Base-by-base conservation (phyloP, 2,888 invertebrate genomes). In the Sthenelais limicola region DNA sequence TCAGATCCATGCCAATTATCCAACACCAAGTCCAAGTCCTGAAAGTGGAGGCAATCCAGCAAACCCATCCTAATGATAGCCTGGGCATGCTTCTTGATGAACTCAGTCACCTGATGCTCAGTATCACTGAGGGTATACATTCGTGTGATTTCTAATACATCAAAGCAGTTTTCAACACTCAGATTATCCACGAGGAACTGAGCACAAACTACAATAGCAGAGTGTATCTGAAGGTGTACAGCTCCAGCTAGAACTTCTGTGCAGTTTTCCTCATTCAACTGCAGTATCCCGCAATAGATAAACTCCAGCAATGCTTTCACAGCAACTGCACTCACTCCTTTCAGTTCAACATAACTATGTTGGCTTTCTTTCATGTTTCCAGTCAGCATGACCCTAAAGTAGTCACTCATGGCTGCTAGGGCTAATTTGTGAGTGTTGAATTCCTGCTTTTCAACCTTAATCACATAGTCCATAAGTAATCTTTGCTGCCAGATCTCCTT, bases 321-420 rank as follows among this genome's bases (percentile, higher is more conserved):
- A 21, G 35, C 62, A 7, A 62, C 35, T 7, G 62, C 62, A 24
- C 24, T 38, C 2, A 62, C 62, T 3, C 62, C 62, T 62, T 62
- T 62, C n/a, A 62, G 26, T 4, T 62, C 3, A 7, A 62, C 62
- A 38, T 12, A 38, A 24, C 43, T 43, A 26, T 35, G 26, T 38
- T 62, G 38, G 38, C 62, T 62, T 15, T 62, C 62, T 24, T 38
- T 21, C 2, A 62, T 35, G 24, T 28, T 38, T 24, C 62, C 62
- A 38, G 35, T 62, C 21, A 62, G 38, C 62, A 62, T 62, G 38
- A 62, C 62, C 62, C 38, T 15, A 43, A 62, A 62, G 62, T 35
- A 62, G 21, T 62, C 62, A 24, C 62, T 62, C 7, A 62, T 43
- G 12, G 62, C 21, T 12, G 62, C 62, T 3, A 62, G 38, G 15